Percentiles rank a stretch among this genome's conserved stretches.
phyloP scores from a whole-genome alignment of 2,797 vertebrate genomes.

The Urosaurus nigricauda region DNA sequence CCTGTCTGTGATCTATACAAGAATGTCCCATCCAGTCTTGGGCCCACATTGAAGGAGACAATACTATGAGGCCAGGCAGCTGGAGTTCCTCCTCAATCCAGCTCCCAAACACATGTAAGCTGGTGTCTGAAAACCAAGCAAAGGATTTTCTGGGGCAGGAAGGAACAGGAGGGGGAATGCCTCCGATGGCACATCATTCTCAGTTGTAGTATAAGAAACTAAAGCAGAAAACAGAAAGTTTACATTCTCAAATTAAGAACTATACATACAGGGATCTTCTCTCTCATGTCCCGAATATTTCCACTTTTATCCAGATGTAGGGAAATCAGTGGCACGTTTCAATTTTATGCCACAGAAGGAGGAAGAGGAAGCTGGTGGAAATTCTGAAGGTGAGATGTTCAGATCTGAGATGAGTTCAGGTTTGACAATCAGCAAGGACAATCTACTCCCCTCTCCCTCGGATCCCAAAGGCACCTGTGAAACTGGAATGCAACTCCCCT shows the following conservation, averaged over 20 bases:
- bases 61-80: slow-evolving; percentile 17
- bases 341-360: accelerated
- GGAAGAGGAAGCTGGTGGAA: neutral
- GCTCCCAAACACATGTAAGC: neutral
- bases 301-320: neutral
- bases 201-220: neutral
- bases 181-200: slow-evolving; percentile 45
- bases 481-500: neutral
- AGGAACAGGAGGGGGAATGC: neutral
- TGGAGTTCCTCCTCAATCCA: slow-evolving; percentile 13
- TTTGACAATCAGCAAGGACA: neutral
- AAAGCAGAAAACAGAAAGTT: slow-evolving; percentile 32
- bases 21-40: slow-evolving; percentile 34
- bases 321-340: neutral
- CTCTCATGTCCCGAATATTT: neutral
- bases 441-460: neutral
- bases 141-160: slow-evolving; percentile 5
- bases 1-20: too few relatives aligned
- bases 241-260: neutral
- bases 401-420: neutral
- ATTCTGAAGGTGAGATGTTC: neutral
- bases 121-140: slow-evolving; percentile 20
- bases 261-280: accelerated
- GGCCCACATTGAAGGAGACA: neutral
- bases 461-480: neutral